Evolutionary conservation across 2,797 vertebrate genomes (phyloP).

Genomic region (Neomorphus geoffroyi): DNA sequence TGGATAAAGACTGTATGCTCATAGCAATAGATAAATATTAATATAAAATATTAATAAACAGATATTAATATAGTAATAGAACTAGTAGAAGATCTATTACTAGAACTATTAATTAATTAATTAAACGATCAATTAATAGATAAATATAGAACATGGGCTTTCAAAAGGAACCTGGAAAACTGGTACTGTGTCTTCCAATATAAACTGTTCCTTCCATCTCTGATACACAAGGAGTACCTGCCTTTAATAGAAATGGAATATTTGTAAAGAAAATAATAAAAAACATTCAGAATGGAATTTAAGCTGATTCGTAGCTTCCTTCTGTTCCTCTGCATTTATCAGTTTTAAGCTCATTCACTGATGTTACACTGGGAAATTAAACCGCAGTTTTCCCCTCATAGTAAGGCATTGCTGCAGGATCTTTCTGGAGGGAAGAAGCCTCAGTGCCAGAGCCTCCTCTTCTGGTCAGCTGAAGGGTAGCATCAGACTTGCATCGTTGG

Average conservation of each 20-base stretch:
- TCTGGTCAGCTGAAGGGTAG: constrained; percentile 26
- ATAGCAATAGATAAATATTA: not conserved
- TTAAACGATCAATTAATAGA: too few species aligned
- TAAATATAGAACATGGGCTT: not conserved
- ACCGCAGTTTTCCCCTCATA: rapidly evolving
- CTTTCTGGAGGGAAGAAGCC: not conserved
- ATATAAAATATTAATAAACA: too few species aligned
- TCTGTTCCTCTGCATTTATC: not conserved
- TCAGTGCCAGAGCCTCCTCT: constrained; percentile 67
- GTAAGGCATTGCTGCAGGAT: not conserved
- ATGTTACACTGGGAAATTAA: not conserved
- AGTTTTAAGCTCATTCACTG: not conserved
- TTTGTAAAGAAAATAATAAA: not conserved
- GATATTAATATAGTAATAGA: too few species aligned
- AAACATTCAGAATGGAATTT: not conserved
- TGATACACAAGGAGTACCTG: not conserved
- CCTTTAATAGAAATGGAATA: not conserved
- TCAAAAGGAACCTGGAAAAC: not conserved
- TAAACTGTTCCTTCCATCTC: not conserved
- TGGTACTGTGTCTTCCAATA: not conserved
- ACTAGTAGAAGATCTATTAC: too few species aligned
- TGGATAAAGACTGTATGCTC: not conserved
- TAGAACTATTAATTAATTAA: too few species aligned
- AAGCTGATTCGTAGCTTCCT: not conserved
- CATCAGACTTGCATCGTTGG: not conserved